Evolutionary conservation across 1,140 invertebrate species (phyloP), one percentile per base, ranked within the genome.

Genomic region (Adelges cooleyi): DNA sequence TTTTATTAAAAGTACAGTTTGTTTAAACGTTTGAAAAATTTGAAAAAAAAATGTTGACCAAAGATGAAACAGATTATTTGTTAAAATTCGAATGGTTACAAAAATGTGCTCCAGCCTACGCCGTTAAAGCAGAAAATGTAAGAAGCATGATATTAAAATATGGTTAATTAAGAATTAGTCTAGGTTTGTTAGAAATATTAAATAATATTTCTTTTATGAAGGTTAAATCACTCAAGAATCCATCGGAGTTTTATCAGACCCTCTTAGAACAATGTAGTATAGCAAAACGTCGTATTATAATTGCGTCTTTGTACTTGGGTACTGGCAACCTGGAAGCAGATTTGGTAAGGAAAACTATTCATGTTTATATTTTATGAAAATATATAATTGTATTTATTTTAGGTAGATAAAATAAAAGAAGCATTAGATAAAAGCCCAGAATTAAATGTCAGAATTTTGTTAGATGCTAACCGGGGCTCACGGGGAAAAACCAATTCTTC

Each of bases 221-320:
- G 70, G 50, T 72, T 2, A 69, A 69, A 68, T 11, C 92, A 49
- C 82, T 92, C 67, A 78, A 81, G 25, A 83, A 87, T 70, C 90
- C 90, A 3, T 74, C 77, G 40, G 78, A 81, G 62, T 93, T 92
- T 74, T 92, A 92, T 72, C 75, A 83, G 15, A 84, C 80, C 2
- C 71, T 95, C 15, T 72, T 92, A 71, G 75, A 85, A 40, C 84
- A 84, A 74, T 84, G 86, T 69, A 74, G 75, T 69, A 77, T 74
- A 67, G 89, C 93, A 2, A 83, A 83, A 68, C 77, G 78, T 54
- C 81, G 95, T 71, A 89, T 99, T 71, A 85, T 86, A 0, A 75
- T 98, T 51, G 87, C 93, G 2, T 96, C 95, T 50, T 76, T 99
- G 6, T 99, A 99, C 74, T 77, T 98, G 40, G 96, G 96, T 46